Evolutionary conservation across 35 echinoderm and acorn worm genomes (phyloP).

Genomic region (Lytechinus pictus): DNA sequence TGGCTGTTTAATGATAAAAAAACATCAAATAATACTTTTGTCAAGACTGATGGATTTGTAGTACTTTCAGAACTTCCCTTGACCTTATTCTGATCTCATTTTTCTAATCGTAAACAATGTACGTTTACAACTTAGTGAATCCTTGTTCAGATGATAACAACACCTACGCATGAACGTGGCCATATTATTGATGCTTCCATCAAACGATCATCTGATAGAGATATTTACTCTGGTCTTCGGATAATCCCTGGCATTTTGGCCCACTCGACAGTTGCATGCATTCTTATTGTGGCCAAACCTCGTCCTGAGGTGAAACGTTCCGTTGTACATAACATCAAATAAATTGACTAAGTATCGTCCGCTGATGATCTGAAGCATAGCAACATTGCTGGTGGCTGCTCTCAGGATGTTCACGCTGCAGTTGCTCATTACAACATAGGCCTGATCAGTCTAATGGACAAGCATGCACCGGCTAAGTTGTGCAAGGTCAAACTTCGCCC

Average conservation of each 20-base stretch:
- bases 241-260: background rate
- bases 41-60: no score
- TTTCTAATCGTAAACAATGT: no score
- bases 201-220: slow-evolving; percentile 8
- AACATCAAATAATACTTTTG: no score
- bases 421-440: background rate
- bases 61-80: no score
- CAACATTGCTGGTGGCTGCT: background rate
- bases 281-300: background rate
- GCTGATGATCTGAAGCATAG: background rate
- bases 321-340: slow-evolving; percentile 17
- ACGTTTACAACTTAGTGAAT: no score
- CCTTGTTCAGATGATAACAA: no score
- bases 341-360: background rate
- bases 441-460: background rate
- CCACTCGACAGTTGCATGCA: background rate
- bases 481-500: slow-evolving; percentile 40
- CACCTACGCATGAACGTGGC: no score
- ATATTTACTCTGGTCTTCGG: background rate
- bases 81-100: no score
- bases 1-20: no score
- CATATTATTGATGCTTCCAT: background rate
- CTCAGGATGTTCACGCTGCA: no score
- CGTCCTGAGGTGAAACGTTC: background rate
- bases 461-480: background rate